Conservation (phyloP, 2,113 vertebrate genomes). For the Cnemophilus loriae region DNA sequence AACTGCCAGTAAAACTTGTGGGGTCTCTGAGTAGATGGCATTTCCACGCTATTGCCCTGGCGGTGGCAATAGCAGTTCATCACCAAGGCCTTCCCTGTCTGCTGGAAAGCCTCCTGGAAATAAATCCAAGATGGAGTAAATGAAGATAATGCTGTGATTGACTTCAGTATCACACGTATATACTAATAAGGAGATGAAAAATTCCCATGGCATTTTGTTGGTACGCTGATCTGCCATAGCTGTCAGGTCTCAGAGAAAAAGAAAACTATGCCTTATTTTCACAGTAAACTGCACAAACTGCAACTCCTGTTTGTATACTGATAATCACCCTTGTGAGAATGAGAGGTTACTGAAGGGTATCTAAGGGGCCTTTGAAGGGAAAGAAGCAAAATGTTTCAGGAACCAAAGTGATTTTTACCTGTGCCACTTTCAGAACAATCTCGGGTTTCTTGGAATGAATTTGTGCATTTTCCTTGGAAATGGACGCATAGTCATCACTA, state of each 20-base stretch:
- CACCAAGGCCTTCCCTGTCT: background rate
- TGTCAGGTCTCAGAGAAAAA: background rate
- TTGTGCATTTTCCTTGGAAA: background rate
- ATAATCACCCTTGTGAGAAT: background rate
- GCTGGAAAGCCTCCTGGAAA: background rate
- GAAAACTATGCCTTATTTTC: background rate
- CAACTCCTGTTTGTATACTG: background rate
- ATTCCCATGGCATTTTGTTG: background rate
- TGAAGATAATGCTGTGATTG: background rate
- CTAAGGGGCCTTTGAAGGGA: background rate
- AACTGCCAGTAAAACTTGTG: background rate
- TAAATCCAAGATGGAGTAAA: background rate
- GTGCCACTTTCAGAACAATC: background rate
- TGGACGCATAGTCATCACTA: background rate
- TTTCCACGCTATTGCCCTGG: background rate
- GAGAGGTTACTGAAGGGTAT: background rate
- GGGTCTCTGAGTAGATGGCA: background rate
- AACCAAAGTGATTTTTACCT: background rate
- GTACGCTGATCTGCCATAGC: background rate
- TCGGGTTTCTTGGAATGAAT: background rate
- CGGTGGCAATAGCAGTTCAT: background rate
- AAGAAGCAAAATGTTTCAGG: background rate
- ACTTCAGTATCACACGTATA: background rate
- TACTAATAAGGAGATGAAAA: background rate
- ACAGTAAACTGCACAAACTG: background rate